Evolutionary conservation across 2,888 invertebrate species (phyloP), one percentile per base, ranked within the genome.

Genomic region (Allacma fusca): DNA sequence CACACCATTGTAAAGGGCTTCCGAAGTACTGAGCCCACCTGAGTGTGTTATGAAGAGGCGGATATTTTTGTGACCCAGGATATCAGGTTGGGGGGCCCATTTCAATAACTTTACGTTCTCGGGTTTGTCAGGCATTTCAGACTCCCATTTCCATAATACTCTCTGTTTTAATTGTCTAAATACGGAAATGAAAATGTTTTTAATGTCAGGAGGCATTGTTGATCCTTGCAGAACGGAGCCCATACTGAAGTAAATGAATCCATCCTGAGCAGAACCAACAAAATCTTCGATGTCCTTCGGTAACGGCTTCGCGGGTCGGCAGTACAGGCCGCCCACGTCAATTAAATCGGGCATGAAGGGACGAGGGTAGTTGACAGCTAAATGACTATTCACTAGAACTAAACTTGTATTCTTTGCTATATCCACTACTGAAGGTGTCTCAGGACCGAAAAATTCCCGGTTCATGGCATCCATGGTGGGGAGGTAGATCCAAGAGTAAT

Each of bases 61-160:
- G 13, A 40, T 40, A 40, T 13, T 40, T 40, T 40, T 40, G 40
- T 40, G 40, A 9, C 43, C 72, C 9, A 72, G 24, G 34, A 72
- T 29, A 62, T 72, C 72, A 19, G 57, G 72, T 50, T 72, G 72
- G 9, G 72, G 72, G 16, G 50, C n/a, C 72, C 72, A 72, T 34
- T 72, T 72, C 1, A 23, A 5, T 4, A 72, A 9, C 50, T 29
- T 59, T 1, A 72, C 72, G 59, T 72, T 72, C 16, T 12, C 29
- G 7, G 72, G 72, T 12, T 50, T 19, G 28, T 57, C 72, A 24
- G 23, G 26, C 72, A 59, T 72, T 19, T 9, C 26, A 16, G 29
- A 29, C 26, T 72, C 72, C 72, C 72, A 72, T 59, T 72, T 72
- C 72, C 72, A 72, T 4, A 72, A 12, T 9, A 72, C 72, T 4